A percentile compares a stretch with the other conserved stretches of the same genome.
Conservation (phyloP, 2,113 vertebrate genomes). For the Setophaga kirtlandii region DNA sequence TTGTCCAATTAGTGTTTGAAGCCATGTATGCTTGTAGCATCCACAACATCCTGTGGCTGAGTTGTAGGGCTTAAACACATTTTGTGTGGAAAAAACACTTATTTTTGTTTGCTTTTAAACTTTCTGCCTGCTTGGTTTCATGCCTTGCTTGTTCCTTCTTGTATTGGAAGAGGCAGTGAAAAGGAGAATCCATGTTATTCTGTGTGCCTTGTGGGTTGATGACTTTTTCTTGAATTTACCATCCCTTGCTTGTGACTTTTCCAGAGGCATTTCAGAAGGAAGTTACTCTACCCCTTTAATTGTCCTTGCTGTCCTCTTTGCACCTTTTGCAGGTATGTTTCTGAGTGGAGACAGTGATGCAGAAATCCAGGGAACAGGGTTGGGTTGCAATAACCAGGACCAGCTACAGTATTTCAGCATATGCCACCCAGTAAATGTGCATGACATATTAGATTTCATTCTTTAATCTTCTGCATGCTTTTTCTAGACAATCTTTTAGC, state of each 20-base stretch:
- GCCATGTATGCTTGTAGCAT: not conserved
- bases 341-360: not conserved
- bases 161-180: not conserved
- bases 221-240: not conserved
- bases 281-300: not conserved
- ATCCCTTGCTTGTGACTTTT: not conserved
- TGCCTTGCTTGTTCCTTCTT: not conserved
- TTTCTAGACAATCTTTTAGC: not conserved
- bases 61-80: not conserved
- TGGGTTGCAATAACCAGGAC: not conserved
- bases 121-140: conserved; percentile 1
- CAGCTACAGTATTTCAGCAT: not conserved
- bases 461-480: not conserved
- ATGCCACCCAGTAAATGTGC: not conserved
- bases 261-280: not conserved
- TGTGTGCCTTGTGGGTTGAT: not conserved
- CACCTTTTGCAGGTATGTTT: not conserved
- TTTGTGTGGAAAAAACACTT: not conserved
- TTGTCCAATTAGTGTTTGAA: conserved; percentile 6
- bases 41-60: conserved; percentile 39
- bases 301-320: not conserved
- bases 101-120: conserved; percentile 32
- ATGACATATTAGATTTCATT: not conserved
- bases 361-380: not conserved
- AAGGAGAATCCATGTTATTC: not conserved